phyloP scores from a whole-genome alignment of 2,888 invertebrate species.

The Eutolmus rufibarbis region DNA sequence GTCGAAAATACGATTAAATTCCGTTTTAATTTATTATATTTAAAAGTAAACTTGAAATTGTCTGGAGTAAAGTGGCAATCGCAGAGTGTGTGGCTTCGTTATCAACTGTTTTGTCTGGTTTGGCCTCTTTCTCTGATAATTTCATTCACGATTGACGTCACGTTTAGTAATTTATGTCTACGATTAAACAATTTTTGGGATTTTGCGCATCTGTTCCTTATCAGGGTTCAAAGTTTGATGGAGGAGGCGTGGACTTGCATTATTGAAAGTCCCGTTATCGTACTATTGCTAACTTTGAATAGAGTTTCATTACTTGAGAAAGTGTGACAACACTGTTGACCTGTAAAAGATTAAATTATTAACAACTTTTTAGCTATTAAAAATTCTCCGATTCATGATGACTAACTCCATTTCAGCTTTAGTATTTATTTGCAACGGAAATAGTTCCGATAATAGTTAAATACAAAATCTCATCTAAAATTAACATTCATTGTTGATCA shows the following conservation, averaged over 20 bases:
- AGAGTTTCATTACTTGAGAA: background rate
- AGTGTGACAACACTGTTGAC: background rate
- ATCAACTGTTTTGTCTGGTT: background rate
- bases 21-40: background rate
- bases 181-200: background rate
- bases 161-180: background rate
- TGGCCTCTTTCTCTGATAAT: background rate
- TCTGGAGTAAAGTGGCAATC: background rate
- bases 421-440: background rate
- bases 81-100: background rate
- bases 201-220: background rate
- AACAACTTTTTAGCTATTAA: background rate
- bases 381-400: background rate
- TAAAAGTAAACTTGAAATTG: background rate
- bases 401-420: background rate
- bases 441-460: background rate
- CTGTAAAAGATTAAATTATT: background rate
- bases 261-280: background rate
- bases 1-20: background rate
- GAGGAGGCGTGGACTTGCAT: background rate
- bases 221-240: background rate
- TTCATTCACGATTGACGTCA: background rate
- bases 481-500: background rate
- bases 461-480: background rate
- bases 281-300: background rate